Percentiles rank a stretch among this genome's conserved stretches.
Evolutionary conservation across 2,113 vertebrate species (phyloP).

Genomic region (Otis tarda): DNA sequence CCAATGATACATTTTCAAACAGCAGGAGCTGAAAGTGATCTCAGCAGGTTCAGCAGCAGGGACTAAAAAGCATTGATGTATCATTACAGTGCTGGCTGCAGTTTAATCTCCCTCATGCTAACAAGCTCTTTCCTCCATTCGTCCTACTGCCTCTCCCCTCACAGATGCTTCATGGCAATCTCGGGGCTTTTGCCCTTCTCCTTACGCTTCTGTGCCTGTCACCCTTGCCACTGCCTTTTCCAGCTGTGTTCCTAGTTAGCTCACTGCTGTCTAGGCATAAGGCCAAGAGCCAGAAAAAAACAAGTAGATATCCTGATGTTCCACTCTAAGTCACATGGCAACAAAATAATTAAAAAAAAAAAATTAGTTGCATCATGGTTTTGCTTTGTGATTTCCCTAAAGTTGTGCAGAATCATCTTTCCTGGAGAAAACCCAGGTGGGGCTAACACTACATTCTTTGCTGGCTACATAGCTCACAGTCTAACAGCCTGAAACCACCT

Average conservation of each 20-base stretch:
- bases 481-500: background rate
- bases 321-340: too few species aligned
- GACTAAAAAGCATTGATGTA: background rate
- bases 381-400: background rate
- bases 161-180: rapidly evolving
- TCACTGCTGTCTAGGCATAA: background rate
- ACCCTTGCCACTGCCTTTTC: background rate
- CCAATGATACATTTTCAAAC: background rate
- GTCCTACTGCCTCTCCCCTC: background rate
- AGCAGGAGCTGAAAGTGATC: background rate
- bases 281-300: background rate
- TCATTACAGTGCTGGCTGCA: background rate
- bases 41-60: background rate
- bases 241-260: background rate
- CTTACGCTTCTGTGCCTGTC: background rate
- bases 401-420: background rate
- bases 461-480: background rate
- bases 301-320: background rate
- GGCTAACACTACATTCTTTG: background rate
- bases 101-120: background rate
- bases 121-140: background rate
- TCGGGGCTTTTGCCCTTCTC: background rate
- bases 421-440: background rate
- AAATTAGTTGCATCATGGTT: background rate
- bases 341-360: background rate